Conservation (phyloP, 2,113 vertebrate species). For the Heloderma charlesbogerti region DNA sequence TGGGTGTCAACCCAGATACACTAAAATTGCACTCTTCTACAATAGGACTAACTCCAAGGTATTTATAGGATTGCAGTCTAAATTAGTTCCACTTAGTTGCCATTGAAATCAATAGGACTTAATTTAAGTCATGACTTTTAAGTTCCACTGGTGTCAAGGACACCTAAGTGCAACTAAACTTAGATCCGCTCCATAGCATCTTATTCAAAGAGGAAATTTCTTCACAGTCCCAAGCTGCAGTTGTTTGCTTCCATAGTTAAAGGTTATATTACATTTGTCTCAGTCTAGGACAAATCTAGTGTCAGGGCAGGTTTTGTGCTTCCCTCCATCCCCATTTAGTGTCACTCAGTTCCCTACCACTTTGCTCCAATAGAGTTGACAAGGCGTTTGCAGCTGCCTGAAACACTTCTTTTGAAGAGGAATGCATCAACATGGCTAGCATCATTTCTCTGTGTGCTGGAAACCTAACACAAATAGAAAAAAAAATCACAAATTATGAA, state of each 20-base stretch:
- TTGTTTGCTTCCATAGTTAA: background rate
- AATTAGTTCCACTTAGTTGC: background rate
- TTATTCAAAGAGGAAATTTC: background rate
- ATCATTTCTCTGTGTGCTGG: constrained; percentile 90
- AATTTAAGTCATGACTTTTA: background rate
- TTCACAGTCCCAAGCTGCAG: background rate
- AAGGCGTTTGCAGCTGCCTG: constrained; percentile 87
- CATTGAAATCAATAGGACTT: background rate
- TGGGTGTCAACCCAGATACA: background rate
- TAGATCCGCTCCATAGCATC: background rate
- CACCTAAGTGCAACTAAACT: background rate
- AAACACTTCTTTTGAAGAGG: constrained; percentile 87
- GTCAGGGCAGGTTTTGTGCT: background rate
- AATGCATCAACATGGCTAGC: constrained; percentile 92
- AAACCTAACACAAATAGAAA: constrained; percentile 78
- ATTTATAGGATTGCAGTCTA: background rate
- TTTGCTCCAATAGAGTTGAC: constrained; percentile 84
- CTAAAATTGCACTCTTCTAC: too few relatives aligned
- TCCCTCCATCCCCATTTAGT: background rate
- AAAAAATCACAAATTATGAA: constrained; percentile 8
- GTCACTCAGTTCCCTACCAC: constrained; percentile 73
- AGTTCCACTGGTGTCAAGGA: background rate
- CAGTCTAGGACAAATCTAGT: background rate
- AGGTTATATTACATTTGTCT: background rate
- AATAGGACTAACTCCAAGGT: background rate